Conservation (phyloP, 2,888 invertebrate species). For the Anodontia alba region DNA sequence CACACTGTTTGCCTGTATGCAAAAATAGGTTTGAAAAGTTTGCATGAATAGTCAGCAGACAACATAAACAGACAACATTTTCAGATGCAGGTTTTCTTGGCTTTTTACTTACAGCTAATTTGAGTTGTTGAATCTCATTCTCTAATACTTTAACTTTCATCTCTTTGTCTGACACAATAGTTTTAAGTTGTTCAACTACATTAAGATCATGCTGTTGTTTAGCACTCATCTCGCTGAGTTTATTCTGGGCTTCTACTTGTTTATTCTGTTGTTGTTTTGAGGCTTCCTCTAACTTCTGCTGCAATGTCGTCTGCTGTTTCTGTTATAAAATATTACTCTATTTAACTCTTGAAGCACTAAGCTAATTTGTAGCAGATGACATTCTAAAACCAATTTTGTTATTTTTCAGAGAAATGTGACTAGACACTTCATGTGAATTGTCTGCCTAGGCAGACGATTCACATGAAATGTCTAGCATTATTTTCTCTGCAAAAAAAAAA, state of each 20-base stretch:
- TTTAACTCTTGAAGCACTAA: too few species aligned
- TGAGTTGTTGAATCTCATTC: slow-evolving; percentile 78
- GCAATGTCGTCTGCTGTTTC: slow-evolving; percentile 76
- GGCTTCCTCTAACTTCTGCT: slow-evolving; percentile 72
- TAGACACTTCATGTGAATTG: too few species aligned
- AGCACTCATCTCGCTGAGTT: slow-evolving; percentile 70
- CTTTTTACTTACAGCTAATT: slow-evolving; percentile 67
- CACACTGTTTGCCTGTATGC: too few species aligned
- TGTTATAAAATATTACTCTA: slow-evolving; percentile 43
- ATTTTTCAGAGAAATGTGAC: too few species aligned
- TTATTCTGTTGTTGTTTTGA: slow-evolving; percentile 65
- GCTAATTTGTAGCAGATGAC: too few species aligned
- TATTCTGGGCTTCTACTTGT: slow-evolving; percentile 63
- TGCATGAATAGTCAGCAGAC: too few species aligned
- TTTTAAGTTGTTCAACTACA: slow-evolving; percentile 81
- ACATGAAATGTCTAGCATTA: too few species aligned
- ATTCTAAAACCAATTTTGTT: too few species aligned
- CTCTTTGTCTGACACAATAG: slow-evolving; percentile 83
- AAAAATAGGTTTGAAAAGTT: too few species aligned
- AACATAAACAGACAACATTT: too few species aligned
- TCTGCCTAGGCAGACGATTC: too few species aligned
- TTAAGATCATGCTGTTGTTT: slow-evolving; percentile 81
- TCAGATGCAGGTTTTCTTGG: too few species aligned
- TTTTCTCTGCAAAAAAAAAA: neutral
- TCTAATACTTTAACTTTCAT: slow-evolving; percentile 79